Conservation (phyloP, 2,797 vertebrate genomes). For the Acanthopagrus latus region DNA sequence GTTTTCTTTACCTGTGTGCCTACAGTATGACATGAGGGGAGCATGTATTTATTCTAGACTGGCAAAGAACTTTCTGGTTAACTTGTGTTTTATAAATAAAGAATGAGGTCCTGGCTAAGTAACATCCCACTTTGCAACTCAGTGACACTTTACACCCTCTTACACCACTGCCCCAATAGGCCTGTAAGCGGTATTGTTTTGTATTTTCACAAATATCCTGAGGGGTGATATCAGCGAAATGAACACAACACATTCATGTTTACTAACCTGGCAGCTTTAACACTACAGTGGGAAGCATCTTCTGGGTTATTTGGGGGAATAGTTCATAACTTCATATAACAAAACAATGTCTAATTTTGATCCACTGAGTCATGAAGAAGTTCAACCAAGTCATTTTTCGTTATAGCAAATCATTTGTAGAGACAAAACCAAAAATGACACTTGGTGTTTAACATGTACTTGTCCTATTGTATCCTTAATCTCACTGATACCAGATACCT, state of each 20-base stretch:
- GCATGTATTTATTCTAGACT: not conserved
- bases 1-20: too few species aligned
- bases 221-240: constrained; percentile 2
- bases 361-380: not conserved
- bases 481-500: too few species aligned
- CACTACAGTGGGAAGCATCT: not conserved
- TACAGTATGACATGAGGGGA: too few species aligned
- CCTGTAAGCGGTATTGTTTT: not conserved
- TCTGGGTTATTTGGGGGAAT: too few species aligned
- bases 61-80: not conserved
- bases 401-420: not conserved
- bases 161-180: not conserved
- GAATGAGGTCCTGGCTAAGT: not conserved
- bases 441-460: too few species aligned
- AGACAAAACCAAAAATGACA: too few species aligned
- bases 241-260: not conserved
- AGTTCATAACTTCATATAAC: not conserved
- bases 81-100: not conserved
- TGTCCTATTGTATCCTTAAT: too few species aligned
- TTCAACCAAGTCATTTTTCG: too few species aligned
- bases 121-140: not conserved
- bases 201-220: not conserved
- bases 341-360: not conserved
- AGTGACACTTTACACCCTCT: not conserved
- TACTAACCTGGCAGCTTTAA: not conserved